Percentiles rank a stretch among this genome's conserved stretches.
phyloP scores from a whole-genome alignment of 2,888 invertebrate species.

The Amblyjoppa fuscipennis region DNA sequence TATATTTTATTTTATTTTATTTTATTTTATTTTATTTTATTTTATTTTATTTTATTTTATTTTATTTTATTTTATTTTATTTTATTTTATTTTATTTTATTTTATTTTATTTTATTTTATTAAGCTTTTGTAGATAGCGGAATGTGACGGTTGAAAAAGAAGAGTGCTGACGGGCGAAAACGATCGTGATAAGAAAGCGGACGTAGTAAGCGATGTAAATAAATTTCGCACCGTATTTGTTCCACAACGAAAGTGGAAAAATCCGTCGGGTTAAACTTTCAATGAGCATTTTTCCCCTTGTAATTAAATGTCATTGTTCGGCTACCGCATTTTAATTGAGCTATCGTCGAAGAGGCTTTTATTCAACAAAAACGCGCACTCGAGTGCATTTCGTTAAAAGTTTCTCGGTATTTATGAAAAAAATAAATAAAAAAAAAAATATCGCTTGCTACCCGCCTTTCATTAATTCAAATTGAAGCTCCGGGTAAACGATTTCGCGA shows the following conservation, averaged over 20 bases:
- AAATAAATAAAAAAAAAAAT: slow-evolving; percentile 69
- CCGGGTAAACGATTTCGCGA: not conserved
- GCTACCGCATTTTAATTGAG: slow-evolving; percentile 80
- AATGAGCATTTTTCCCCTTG: slow-evolving; percentile 79
- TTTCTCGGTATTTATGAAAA: slow-evolving; percentile 72
- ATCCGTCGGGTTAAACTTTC: slow-evolving; percentile 74
- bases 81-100: too few species aligned
- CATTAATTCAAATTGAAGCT: not conserved
- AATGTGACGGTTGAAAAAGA: not conserved
- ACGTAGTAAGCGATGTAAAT: not conserved
- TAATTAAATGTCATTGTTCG: slow-evolving; percentile 83
- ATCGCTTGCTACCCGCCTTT: slow-evolving; percentile 65
- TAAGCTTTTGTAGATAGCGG: too few species aligned
- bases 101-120: too few species aligned
- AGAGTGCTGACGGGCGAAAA: not conserved
- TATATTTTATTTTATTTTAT: too few species aligned
- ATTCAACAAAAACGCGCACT: slow-evolving; percentile 50
- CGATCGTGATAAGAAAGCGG: not conserved
- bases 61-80: too few species aligned
- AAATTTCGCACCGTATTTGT: not conserved
- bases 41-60: too few species aligned
- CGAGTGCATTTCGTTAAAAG: slow-evolving; percentile 71
- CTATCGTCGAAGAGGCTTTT: slow-evolving; percentile 79
- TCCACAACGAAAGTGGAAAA: not conserved
- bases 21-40: too few species aligned